Percentiles rank a stretch among this genome's conserved stretches.
Evolutionary conservation across 2,797 vertebrate species (phyloP).

Genomic region (Leptoclinus maculatus): DNA sequence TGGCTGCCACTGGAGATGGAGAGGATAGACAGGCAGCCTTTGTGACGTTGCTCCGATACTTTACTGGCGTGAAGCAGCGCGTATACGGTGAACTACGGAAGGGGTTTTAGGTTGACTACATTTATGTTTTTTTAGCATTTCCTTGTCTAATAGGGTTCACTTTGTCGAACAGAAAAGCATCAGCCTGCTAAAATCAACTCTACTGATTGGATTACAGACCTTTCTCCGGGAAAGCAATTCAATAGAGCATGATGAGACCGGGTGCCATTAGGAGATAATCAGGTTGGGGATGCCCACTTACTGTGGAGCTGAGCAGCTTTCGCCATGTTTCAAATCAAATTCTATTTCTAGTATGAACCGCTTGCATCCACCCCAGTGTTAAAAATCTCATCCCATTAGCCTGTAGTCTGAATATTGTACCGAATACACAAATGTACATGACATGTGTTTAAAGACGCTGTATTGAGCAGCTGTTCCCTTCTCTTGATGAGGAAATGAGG

Average conservation of each 20-base stretch:
- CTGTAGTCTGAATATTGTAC: neutral
- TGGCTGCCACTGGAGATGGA: conserved; percentile 61
- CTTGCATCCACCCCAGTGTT: neutral
- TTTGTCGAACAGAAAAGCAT: conserved; percentile 16
- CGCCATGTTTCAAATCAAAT: conserved; percentile 28
- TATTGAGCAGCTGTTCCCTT: conserved; percentile 39
- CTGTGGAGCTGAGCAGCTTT: conserved; percentile 50
- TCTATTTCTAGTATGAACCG: neutral
- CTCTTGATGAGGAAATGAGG: conserved; percentile 59
- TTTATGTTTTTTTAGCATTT: conserved; percentile 1
- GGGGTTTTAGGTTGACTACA: neutral
- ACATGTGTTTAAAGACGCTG: conserved; percentile 8
- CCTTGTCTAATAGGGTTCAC: conserved; percentile 3
- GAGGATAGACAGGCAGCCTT: conserved; percentile 64
- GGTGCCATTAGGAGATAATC: conserved; percentile 59
- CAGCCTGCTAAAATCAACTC: conserved; percentile 41
- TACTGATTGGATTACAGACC: conserved; percentile 52
- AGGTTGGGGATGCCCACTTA: conserved; percentile 30
- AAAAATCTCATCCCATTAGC: neutral
- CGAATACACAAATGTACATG: too few relatives aligned
- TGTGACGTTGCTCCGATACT: conserved; percentile 32
- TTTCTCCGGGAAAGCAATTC: conserved; percentile 42
- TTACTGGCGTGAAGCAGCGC: conserved; percentile 13
- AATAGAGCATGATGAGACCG: conserved; percentile 46
- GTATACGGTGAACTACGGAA: neutral